Percentiles rank a stretch among this genome's conserved stretches.
These are phyloP conservation scores for Montifringilla adamsi DNA, from an alignment of 2,113 vertebrate genomes.

Conservation along the genomic window DNA sequence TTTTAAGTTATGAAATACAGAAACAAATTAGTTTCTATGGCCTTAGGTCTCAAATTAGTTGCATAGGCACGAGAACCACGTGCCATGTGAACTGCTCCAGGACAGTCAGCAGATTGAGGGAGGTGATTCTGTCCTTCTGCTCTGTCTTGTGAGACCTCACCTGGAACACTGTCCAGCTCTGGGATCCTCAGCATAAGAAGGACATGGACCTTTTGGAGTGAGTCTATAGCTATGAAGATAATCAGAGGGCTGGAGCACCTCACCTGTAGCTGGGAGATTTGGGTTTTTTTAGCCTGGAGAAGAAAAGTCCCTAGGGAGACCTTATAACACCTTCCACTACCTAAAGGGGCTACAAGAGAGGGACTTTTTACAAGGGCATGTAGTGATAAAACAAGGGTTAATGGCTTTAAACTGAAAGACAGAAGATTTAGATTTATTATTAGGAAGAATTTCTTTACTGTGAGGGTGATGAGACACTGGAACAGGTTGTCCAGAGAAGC, in stretches of 20 bases:
- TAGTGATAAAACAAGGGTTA: not conserved
- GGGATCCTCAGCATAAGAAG: not conserved
- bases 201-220: not conserved
- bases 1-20: not conserved
- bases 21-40: not conserved
- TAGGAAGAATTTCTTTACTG: not conserved
- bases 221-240: not conserved
- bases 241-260: not conserved
- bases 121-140: not conserved
- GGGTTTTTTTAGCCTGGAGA: not conserved
- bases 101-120: not conserved
- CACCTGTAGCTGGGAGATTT: not conserved
- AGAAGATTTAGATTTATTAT: not conserved
- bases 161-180: not conserved
- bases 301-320: not conserved
- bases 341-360: not conserved
- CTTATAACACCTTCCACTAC: not conserved
- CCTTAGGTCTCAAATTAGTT: not conserved
- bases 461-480: not conserved
- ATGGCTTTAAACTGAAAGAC: not conserved
- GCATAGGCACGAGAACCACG: not conserved
- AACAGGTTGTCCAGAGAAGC: not conserved
- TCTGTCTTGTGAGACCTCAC: too few species aligned
- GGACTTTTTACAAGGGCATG: not conserved
- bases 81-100: not conserved